phyloP scores from a whole-genome alignment of 2,113 vertebrate genomes.

The Sorex araneus region DNA sequence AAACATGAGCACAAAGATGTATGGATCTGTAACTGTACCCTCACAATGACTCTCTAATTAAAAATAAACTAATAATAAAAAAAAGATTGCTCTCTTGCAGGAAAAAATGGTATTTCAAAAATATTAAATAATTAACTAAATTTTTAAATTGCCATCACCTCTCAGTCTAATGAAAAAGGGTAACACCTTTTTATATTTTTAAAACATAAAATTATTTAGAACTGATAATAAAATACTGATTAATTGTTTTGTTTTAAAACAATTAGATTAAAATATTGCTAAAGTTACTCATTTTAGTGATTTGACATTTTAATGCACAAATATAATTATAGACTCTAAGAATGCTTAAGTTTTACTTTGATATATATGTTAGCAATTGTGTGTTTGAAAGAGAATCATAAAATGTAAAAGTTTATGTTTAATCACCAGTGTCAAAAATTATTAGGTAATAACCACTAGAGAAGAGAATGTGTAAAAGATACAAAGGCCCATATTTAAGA shows the following conservation, averaged over 20 bases:
- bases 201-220: constrained; percentile 79
- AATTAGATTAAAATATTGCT: constrained; percentile 90
- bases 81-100: constrained; percentile 52
- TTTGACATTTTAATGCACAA: constrained; percentile 90
- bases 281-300: constrained; percentile 86
- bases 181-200: constrained; percentile 59
- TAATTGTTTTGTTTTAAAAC: constrained; percentile 89
- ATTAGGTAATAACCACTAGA: constrained; percentile 90
- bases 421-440: constrained; percentile 91
- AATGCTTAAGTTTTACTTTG: constrained; percentile 88
- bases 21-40: too few relatives aligned
- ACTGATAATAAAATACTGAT: constrained; percentile 85
- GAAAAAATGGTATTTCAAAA: constrained; percentile 54
- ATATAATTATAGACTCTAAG: constrained; percentile 89
- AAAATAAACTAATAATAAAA: too few relatives aligned
- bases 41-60: too few relatives aligned
- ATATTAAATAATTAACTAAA: constrained; percentile 55
- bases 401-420: constrained; percentile 91
- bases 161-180: constrained; percentile 56
- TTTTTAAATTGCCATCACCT: constrained; percentile 60
- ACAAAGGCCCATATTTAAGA: constrained; percentile 90
- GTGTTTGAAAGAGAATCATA: constrained; percentile 91
- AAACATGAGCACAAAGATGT: too few relatives aligned
- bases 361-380: constrained; percentile 90
- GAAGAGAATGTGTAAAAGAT: constrained; percentile 88